A percentile compares a stretch with the other conserved stretches of the same genome.
Evolutionary conservation across 2,797 vertebrate species (phyloP).

Genomic region (Setipinna tenuifilis): DNA sequence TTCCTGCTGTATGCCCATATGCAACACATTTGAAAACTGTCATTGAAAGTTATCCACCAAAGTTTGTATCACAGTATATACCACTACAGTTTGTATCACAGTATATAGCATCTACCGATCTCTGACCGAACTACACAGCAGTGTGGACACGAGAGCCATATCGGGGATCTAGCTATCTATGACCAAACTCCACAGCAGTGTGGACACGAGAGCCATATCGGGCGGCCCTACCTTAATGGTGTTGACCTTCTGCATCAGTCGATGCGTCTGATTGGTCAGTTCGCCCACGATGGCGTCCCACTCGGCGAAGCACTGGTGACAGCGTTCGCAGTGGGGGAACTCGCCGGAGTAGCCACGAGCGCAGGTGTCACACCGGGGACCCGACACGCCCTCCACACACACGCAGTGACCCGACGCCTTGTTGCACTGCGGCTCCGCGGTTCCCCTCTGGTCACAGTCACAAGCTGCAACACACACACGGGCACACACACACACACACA

Average conservation of each 20-base stretch:
- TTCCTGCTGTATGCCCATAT: no score
- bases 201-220: no score
- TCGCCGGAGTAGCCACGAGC: constrained; percentile 88
- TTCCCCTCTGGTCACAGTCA: constrained; percentile 88
- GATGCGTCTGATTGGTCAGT: constrained; percentile 88
- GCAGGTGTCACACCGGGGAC: constrained; percentile 84
- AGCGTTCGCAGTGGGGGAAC: constrained; percentile 88
- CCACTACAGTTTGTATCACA: no score
- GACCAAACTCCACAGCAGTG: no score
- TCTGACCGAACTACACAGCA: no score
- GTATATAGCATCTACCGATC: no score
- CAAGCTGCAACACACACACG: constrained; percentile 77
- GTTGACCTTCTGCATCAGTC: constrained; percentile 85
- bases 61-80: no score
- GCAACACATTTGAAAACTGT: no score
- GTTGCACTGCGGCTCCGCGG: constrained; percentile 85
- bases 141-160: no score
- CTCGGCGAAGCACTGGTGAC: constrained; percentile 92
- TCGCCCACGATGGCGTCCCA: constrained; percentile 87
- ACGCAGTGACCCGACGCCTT: constrained; percentile 84
- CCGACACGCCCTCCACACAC: constrained; percentile 88
- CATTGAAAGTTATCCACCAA: no score
- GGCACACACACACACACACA: neutral
- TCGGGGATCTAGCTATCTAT: no score
- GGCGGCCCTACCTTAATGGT: constrained; percentile 59